Base-by-base conservation (phyloP, 2,113 vertebrate genomes). In the Callocephalon fimbriatum region DNA sequence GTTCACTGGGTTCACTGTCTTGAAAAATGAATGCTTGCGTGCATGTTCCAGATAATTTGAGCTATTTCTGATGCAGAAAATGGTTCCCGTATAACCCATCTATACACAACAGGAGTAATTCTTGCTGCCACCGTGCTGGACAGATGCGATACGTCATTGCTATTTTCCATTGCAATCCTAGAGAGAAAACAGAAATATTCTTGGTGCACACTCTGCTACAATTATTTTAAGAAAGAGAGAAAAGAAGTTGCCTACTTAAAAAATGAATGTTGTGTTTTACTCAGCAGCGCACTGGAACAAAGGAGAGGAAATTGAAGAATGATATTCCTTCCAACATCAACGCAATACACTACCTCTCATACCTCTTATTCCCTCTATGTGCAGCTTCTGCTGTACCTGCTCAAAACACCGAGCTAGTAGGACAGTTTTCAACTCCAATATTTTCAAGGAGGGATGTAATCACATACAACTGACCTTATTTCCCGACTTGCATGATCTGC, bases 201-300 rank as follows among this genome's bases (percentile, higher is more conserved):
- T 88, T 73, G 56, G 70, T 95, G 89, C 26, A 37, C n/a, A 16
- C 37, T 86, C 37, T 76, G 35, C 63, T 86, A 95, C 53, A 95
- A 92, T 93, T 93, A 96, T 81, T 95, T 96, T 94, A 40, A 92
- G 86, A 96, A 90, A 45, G 58, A 96, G 53, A 90, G 90, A 87
- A 97, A 91, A 96, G 86, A 98, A 97, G 96, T 96, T 93, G 88
- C 90, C 81, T 94, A 86, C 76, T 95, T 88, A 89, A 96, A 96
- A 98, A 97, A 95, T 94, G 93, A 97, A 95, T 87, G 74, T 65
- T 48, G 26, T 35, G 7, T 23, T 19, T 96, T 96, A 94, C 53
- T 93, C 80, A 96, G 90, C 94, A 95, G 44, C 7, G 32, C 18
- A 53, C 18, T 65, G 71, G 66, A 96, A 81, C 58, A 74, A 85